phyloP scores from a whole-genome alignment of 1,140 invertebrate species.

The Caerostris darwini region DNA sequence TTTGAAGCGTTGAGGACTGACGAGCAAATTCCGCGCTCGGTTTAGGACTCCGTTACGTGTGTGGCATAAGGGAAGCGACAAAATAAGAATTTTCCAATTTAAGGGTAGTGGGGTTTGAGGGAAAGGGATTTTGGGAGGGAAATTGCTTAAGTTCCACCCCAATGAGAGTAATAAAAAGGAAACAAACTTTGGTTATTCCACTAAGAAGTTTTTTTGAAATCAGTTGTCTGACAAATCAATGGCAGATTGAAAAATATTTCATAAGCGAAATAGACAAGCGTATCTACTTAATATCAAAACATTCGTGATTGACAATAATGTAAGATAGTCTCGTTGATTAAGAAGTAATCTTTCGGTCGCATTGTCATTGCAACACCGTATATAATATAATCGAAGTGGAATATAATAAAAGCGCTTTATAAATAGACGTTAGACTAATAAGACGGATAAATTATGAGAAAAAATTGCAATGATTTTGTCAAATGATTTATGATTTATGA shows the following conservation, averaged over 20 bases:
- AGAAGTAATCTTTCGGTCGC: too few species aligned
- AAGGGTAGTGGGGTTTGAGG: background rate
- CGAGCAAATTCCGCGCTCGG: constrained; percentile 45
- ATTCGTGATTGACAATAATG: background rate
- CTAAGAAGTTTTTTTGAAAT: background rate
- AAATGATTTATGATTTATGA: too few species aligned
- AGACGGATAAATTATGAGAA: too few species aligned
- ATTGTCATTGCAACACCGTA: too few species aligned
- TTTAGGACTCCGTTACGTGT: constrained; percentile 22
- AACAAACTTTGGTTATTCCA: background rate
- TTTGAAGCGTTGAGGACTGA: constrained; percentile 39
- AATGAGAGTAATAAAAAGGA: background rate
- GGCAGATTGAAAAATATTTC: background rate
- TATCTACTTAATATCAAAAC: background rate
- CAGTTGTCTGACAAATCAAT: background rate
- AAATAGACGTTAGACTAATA: too few species aligned
- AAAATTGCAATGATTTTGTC: too few species aligned
- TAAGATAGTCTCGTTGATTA: too few species aligned
- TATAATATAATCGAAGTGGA: too few species aligned
- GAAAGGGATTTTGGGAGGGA: constrained; percentile 11
- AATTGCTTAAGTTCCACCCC: background rate
- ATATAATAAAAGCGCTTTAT: too few species aligned
- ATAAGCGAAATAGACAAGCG: background rate
- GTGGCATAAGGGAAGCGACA: constrained; percentile 45
- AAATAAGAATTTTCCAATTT: constrained; percentile 67